Evolutionary conservation across 2,797 vertebrate genomes (phyloP).

Genomic region (Eulemur mongoz): DNA sequence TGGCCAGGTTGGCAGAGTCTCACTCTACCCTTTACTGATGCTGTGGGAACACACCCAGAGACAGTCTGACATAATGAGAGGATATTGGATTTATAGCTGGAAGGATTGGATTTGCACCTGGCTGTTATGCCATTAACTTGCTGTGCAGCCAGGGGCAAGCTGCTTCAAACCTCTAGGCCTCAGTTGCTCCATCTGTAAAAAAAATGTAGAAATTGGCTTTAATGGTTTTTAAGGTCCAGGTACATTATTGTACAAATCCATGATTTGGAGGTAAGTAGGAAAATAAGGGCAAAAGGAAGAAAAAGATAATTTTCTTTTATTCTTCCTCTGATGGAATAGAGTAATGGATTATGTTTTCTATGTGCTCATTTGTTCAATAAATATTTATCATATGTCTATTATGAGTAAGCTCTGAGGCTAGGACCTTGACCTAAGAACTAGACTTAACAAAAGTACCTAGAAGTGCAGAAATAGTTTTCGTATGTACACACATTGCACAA

Average conservation of each 20-base stretch:
- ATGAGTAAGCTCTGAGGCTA: background rate
- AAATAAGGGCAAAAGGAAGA: background rate
- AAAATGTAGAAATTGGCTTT: background rate
- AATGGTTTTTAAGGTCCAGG: background rate
- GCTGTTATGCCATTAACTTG: background rate
- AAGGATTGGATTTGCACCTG: background rate
- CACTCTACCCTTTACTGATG: background rate
- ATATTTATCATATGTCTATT: slow-evolving; percentile 7
- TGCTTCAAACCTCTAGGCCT: background rate
- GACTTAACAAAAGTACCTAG: background rate
- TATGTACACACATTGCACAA: background rate
- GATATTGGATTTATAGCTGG: background rate
- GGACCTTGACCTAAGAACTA: background rate
- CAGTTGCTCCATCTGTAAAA: background rate
- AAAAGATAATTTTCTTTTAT: background rate
- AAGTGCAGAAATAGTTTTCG: slow-evolving; percentile 35
- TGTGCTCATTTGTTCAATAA: background rate
- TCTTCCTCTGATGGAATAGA: background rate
- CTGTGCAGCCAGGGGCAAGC: background rate
- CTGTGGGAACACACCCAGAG: background rate
- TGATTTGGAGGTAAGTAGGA: background rate
- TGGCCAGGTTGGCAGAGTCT: background rate
- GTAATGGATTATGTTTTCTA: background rate
- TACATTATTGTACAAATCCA: background rate
- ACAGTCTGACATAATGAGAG: background rate